A percentile compares a stretch with the other conserved stretches of the same genome.
These are phyloP conservation scores for Tiliacea citrago DNA, from an alignment of 2,888 invertebrate genomes.

Conservation along the genomic window DNA sequence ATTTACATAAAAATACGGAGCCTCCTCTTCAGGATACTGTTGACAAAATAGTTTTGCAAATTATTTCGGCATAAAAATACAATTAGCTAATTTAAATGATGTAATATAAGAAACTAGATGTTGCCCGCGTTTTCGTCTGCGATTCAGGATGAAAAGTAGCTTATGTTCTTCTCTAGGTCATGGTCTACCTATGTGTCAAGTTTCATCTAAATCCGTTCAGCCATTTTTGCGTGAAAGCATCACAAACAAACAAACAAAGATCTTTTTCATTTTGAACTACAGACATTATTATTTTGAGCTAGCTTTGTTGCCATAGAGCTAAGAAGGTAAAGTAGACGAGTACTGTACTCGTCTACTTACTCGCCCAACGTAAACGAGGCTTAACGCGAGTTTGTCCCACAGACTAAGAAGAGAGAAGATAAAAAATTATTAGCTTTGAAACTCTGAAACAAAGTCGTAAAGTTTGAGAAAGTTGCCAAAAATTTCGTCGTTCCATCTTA, in stretches of 20 bases:
- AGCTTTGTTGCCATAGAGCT: not conserved
- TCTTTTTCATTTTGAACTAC: not conserved
- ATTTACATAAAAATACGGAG: no score
- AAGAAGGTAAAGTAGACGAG: not conserved
- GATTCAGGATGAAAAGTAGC: no score
- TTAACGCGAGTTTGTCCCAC: constrained; percentile 42
- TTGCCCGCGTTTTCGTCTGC: no score
- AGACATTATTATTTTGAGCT: not conserved
- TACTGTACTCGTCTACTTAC: constrained; percentile 14
- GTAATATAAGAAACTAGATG: no score
- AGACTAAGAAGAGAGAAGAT: constrained; percentile 65
- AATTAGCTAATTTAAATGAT: not conserved
- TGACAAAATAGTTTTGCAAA: not conserved
- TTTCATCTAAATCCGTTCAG: no score
- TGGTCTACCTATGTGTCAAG: no score
- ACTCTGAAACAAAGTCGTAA: constrained; percentile 65
- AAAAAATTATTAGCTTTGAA: constrained; percentile 69
- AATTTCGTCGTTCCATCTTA: constrained; percentile 51
- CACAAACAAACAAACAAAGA: no score
- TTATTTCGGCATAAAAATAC: not conserved
- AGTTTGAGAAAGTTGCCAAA: constrained; percentile 62
- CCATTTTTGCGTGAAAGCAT: no score
- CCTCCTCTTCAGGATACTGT: no score
- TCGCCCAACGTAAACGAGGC: constrained; percentile 30
- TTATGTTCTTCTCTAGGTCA: no score